These are phyloP conservation scores for Hymenopus coronatus DNA, from an alignment of 2,888 invertebrate genomes.

Conservation along the genomic window DNA sequence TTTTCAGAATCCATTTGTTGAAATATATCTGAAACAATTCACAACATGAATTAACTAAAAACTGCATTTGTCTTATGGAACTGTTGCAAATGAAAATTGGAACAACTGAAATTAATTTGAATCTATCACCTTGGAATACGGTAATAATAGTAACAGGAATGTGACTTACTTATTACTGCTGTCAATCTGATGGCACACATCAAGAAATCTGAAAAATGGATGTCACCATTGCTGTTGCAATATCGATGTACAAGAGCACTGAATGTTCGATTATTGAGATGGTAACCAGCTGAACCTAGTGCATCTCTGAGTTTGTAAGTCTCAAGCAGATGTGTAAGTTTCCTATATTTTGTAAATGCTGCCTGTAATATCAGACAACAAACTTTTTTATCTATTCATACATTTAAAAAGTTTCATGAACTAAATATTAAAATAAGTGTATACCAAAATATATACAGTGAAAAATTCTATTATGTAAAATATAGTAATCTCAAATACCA, in stretches of 20 bases:
- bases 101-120: too few relatives aligned
- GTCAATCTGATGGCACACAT: slow-evolving; percentile 91
- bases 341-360: not conserved
- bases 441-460: too few relatives aligned
- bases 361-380: not conserved
- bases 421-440: too few relatives aligned
- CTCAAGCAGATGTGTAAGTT: slow-evolving; percentile 53
- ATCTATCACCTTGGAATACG: too few relatives aligned
- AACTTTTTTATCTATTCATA: too few relatives aligned
- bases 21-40: slow-evolving; percentile 69
- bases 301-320: slow-evolving; percentile 82
- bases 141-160: too few relatives aligned
- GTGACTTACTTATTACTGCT: slow-evolving; percentile 83
- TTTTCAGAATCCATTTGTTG: slow-evolving; percentile 67
- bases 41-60: not conserved
- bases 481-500: too few relatives aligned
- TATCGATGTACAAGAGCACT: slow-evolving; percentile 89
- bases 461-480: too few relatives aligned
- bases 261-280: slow-evolving; percentile 82
- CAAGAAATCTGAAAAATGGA: slow-evolving; percentile 91
- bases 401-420: too few relatives aligned
- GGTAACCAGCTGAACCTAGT: slow-evolving; percentile 84
- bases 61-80: too few relatives aligned
- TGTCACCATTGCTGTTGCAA: slow-evolving; percentile 75
- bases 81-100: too few relatives aligned